Evolutionary conservation across 2,797 vertebrate genomes (phyloP).

Genomic region (Mormyrus hasselquistii): DNA sequence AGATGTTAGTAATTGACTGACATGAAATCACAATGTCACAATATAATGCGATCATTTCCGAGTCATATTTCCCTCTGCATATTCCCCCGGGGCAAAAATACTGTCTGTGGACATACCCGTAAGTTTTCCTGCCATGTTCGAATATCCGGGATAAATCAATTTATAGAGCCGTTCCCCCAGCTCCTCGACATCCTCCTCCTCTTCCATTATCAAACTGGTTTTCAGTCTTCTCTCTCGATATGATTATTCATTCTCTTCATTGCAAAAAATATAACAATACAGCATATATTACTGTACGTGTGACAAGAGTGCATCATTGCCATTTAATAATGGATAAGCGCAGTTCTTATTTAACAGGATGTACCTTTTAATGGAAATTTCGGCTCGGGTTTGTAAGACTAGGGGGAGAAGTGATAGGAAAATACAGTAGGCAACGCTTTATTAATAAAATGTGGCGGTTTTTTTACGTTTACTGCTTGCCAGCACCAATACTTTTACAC

Average conservation of each 20-base stretch:
- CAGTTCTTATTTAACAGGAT: background rate
- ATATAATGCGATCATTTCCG: background rate
- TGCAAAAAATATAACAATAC: background rate
- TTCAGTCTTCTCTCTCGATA: background rate
- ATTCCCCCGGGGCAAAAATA: background rate
- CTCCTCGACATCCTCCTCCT: conserved; percentile 54
- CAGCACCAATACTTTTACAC: background rate
- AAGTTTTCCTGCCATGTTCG: conserved; percentile 62
- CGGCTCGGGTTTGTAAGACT: background rate
- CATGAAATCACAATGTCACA: background rate
- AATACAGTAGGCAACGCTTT: background rate
- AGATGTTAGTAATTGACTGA: background rate
- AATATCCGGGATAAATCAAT: conserved; percentile 56
- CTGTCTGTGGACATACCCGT: conserved; percentile 57
- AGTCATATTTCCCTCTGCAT: background rate
- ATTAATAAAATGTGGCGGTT: background rate
- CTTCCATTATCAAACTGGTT: conserved; percentile 47
- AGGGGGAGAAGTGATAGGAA: background rate
- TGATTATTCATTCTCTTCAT: background rate
- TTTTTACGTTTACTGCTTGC: background rate
- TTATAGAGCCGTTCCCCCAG: conserved; percentile 64
- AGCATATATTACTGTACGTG: background rate
- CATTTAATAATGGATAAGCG: background rate
- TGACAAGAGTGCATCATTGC: background rate
- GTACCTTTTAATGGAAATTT: background rate